Conservation (phyloP, 2,888 invertebrate species). For the Catocala fraxini region DNA sequence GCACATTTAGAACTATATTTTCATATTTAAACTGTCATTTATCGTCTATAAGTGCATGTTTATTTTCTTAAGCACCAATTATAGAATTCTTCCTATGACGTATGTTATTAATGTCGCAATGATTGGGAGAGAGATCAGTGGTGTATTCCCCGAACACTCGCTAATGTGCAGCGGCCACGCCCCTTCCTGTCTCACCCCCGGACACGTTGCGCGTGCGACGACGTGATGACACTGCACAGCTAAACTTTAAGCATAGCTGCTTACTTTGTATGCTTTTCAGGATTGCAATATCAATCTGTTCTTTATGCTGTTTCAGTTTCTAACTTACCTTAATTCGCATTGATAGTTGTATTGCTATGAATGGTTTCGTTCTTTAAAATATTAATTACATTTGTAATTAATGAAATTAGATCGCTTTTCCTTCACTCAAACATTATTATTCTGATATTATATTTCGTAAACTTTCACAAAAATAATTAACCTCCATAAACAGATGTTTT, state of each 20-base stretch:
- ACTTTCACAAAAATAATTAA: too few relatives aligned
- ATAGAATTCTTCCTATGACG: constrained; percentile 50
- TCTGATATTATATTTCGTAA: too few relatives aligned
- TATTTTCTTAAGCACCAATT: constrained; percentile 46
- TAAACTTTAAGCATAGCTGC: constrained; percentile 17
- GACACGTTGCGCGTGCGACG: constrained; percentile 42
- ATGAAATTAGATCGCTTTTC: too few relatives aligned
- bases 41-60: constrained; percentile 22
- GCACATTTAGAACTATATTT: too few relatives aligned
- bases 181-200: constrained; percentile 76
- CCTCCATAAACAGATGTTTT: too few relatives aligned
- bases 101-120: constrained; percentile 54
- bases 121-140: constrained; percentile 56
- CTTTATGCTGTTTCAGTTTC: too few relatives aligned
- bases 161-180: constrained; percentile 75
- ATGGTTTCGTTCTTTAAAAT: too few relatives aligned
- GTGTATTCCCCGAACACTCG: constrained; percentile 66
- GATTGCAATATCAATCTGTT: constrained; percentile 30
- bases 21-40: constrained; percentile 2
- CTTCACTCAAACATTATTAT: too few relatives aligned
- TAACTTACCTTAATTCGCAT: too few relatives aligned
- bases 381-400: too few relatives aligned
- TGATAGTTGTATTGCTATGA: too few relatives aligned
- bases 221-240: constrained; percentile 45
- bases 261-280: constrained; percentile 17